Conservation (phyloP, 2,113 vertebrate genomes). For the Labrus mixtus region DNA sequence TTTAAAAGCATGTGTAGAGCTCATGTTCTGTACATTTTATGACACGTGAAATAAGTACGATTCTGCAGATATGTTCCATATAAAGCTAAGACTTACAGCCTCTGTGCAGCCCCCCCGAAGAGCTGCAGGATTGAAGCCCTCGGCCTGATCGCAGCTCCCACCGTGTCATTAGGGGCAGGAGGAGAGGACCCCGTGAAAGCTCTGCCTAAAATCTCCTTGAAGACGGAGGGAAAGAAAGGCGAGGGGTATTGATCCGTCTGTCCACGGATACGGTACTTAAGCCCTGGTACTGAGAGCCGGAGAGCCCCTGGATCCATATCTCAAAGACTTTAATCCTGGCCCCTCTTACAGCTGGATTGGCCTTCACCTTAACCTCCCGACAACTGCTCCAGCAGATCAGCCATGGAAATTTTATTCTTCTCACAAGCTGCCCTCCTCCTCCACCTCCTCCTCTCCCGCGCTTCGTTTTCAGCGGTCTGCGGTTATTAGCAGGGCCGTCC, state of each 20-base stretch:
- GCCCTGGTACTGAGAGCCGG: constrained; percentile 90
- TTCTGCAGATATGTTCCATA: constrained; percentile 43
- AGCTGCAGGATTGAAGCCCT: constrained; percentile 76
- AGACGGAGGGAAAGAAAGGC: constrained; percentile 91
- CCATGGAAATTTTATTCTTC: constrained; percentile 82
- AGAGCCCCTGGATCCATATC: constrained; percentile 92
- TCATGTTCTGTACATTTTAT: constrained; percentile 39
- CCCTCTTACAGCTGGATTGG: constrained; percentile 87
- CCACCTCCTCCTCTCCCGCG: constrained; percentile 8
- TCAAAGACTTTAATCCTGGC: constrained; percentile 92
- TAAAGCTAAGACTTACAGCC: constrained; percentile 52
- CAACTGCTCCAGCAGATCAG: constrained; percentile 89
- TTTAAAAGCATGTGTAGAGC: constrained; percentile 16
- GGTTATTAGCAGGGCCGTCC: constrained; percentile 63
- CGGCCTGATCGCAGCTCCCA: constrained; percentile 88
- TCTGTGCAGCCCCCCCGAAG: constrained; percentile 50
- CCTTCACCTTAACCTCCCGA: constrained; percentile 86
- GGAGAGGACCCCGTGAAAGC: constrained; percentile 90
- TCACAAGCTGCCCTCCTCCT: constrained; percentile 69
- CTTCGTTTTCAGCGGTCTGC: constrained; percentile 43
- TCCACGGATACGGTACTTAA: constrained; percentile 97
- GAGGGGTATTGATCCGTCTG: constrained; percentile 97
- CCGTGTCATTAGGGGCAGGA: constrained; percentile 88
- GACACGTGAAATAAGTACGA: constrained; percentile 42
- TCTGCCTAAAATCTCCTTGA: constrained; percentile 93